These are phyloP conservation scores for Galerucella pusilla DNA, from an alignment of 2,888 invertebrate species.

Conservation along the genomic window DNA sequence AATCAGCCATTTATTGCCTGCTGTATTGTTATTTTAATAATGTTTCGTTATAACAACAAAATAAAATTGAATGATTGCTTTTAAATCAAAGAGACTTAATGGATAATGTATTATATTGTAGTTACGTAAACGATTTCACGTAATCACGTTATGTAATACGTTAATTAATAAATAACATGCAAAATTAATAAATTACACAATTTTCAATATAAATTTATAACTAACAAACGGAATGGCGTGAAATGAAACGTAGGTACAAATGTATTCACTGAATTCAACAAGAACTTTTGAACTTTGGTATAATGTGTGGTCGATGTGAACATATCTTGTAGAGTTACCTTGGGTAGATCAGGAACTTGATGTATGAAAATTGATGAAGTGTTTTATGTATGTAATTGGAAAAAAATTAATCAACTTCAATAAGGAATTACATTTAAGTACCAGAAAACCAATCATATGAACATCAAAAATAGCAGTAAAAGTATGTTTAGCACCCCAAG, in stretches of 20 bases:
- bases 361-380: no score
- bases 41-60: constrained; percentile 1
- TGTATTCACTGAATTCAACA: no score
- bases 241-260: neutral
- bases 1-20: neutral
- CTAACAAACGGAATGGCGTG: neutral
- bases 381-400: no score
- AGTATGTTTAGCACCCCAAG: no score
- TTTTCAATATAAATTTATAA: neutral
- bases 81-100: neutral
- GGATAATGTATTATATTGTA: neutral
- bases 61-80: neutral
- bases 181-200: neutral
- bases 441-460: no score
- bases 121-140: neutral
- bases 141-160: neutral
- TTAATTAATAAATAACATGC: neutral
- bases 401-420: no score
- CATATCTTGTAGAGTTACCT: no score
- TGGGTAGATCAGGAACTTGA: no score
- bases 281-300: no score
- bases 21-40: neutral
- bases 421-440: no score
- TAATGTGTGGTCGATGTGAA: no score
- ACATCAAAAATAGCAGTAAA: no score